Base-by-base conservation (phyloP, 2,888 invertebrate species). In the Cotesia congregata region DNA sequence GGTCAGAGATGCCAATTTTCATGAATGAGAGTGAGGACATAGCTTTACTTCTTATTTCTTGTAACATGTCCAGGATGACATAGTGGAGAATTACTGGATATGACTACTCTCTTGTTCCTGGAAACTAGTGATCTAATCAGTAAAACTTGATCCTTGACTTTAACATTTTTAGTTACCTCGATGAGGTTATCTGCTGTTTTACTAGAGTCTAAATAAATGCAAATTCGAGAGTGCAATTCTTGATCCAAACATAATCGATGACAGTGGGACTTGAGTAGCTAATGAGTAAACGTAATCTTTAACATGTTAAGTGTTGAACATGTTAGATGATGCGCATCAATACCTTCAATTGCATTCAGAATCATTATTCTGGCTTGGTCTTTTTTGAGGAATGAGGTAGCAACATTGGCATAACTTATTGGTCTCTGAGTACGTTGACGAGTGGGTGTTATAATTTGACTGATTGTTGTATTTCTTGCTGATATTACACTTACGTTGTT, bases 21-120 rank as follows among this genome's bases (percentile, higher is more conserved):
- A 84, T 71, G 61, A 80, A 80, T 3, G 75, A 78, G 6, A 83
- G 77, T 6, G 79, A 79, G 6, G 81, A 83, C 40, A 81, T 67
- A 9, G 76, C 61, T 62, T 81, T 79, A 9, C 81, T 30, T n/a
- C 78, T 78, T 6, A 77, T 67, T 62, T 72, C 67, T 67, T 72
- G 77, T 1, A 84, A 50, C 15, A 39, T 9, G 1, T 50, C 9
- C 38, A 15, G 9, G 7, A 73, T 39, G 1, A 40, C n/a, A 4
- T 64, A 9, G n/a, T 73, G 20, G 7, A 9, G 9, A 1, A 73
- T 73, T 20, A 65, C n/a, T 17, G 80, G 83, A 83, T 0, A 84
- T 1, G 5, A 73, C 39, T 1, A 73, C 40, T 12, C 20, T 62
- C 12, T 73, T 73, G 17, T 73, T 41, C 7, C 65, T 62, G 9